Conservation (phyloP, 37 sponge, comb jelly and placozoan species). For the Amphimedon queenslandica region DNA sequence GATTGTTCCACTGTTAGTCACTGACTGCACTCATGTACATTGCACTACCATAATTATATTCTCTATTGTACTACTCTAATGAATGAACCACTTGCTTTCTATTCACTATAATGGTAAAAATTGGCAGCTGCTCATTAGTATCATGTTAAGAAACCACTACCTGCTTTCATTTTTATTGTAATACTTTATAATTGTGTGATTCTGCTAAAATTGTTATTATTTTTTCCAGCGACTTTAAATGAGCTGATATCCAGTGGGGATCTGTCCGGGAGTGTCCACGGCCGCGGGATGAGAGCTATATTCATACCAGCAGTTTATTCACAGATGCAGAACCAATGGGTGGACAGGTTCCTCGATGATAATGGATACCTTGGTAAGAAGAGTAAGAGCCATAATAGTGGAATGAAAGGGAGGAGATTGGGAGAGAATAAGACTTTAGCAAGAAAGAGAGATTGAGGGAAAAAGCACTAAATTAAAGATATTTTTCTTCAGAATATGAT, state of each 20-base stretch:
- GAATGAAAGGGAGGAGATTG: neutral
- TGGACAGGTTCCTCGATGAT: constrained; percentile 76
- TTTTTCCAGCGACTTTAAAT: constrained; percentile 56
- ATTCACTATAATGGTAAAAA: too few relatives aligned
- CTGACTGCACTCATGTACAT: neutral
- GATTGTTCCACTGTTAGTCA: constrained; percentile 65
- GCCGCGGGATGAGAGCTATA: constrained; percentile 65
- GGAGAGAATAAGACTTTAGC: neutral
- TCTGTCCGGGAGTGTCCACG: constrained; percentile 69
- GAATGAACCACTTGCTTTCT: too few relatives aligned
- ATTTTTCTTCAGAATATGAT: constrained; percentile 67
- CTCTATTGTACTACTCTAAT: too few relatives aligned
- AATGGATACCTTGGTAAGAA: constrained; percentile 82
- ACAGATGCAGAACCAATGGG: constrained; percentile 84
- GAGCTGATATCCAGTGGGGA: constrained; percentile 61
- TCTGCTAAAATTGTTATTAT: neutral
- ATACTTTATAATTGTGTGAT: neutral
- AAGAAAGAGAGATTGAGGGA: neutral
- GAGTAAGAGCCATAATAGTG: neutral
- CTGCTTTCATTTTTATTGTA: neutral
- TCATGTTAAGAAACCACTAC: neutral
- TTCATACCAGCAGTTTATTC: constrained; percentile 78
- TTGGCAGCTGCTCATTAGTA: too few relatives aligned
- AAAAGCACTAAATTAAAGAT: neutral
- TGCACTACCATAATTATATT: neutral